Evolutionary conservation across 1,140 invertebrate species (phyloP).

Genomic region (Matsumurasca onukii): DNA sequence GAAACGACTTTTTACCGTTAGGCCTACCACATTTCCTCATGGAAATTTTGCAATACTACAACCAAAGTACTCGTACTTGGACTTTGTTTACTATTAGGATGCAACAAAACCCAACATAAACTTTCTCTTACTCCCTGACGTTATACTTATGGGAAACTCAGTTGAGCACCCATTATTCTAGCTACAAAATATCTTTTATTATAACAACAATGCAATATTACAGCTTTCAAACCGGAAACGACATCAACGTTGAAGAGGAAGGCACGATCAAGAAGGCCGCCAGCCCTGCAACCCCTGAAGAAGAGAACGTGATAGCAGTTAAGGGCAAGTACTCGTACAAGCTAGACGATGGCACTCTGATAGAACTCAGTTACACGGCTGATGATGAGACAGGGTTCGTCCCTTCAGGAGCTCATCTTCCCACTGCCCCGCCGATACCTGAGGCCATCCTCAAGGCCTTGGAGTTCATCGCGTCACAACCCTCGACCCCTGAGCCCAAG

Average conservation of each 20-base stretch:
- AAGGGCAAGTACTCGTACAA: conserved; percentile 68
- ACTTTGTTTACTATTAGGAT: no score
- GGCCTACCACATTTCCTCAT: no score
- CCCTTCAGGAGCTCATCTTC: conserved; percentile 54
- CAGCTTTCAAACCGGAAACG: conserved; percentile 84
- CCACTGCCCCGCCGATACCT: conserved; percentile 37
- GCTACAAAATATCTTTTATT: no score
- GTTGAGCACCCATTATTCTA: no score
- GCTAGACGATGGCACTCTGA: conserved; percentile 68
- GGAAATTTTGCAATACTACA: no score
- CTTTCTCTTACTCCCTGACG: no score
- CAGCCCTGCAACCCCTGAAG: conserved; percentile 54
- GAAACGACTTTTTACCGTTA: no score
- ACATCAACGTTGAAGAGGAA: conserved; percentile 76
- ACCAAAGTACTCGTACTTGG: no score
- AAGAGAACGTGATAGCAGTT: conserved; percentile 64
- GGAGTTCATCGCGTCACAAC: conserved; percentile 55
- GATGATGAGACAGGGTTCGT: conserved; percentile 64
- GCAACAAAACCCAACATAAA: no score
- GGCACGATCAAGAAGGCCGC: conserved; percentile 63
- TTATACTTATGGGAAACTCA: no score
- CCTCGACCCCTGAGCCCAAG: conserved; percentile 18
- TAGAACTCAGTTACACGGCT: conserved; percentile 69
- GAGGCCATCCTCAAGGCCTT: conserved; percentile 66
- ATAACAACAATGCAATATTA: conserved; percentile 45